Percentiles rank a stretch among this genome's conserved stretches.
phyloP scores from a whole-genome alignment of 2,888 invertebrate genomes.

The Podabrus alpinus region DNA sequence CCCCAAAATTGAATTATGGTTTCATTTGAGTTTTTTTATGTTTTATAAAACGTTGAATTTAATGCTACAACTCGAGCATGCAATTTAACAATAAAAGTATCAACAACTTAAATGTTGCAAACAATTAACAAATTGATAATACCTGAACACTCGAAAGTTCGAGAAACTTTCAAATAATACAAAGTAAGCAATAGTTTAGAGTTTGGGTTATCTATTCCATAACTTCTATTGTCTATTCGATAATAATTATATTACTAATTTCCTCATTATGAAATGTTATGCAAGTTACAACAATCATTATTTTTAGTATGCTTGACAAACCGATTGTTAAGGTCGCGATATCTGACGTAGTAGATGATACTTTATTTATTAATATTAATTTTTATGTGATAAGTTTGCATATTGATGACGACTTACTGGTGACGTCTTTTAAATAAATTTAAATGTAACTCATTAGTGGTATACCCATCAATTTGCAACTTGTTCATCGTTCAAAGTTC shows the following conservation, averaged over 20 bases:
- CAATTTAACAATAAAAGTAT: background rate
- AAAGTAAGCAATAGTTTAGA: background rate
- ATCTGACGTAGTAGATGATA: background rate
- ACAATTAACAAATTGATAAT: background rate
- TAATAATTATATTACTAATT: background rate
- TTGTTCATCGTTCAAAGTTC: background rate
- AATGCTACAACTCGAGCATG: no score
- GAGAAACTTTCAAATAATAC: background rate
- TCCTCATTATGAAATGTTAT: background rate
- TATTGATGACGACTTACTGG: background rate
- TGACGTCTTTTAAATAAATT: background rate
- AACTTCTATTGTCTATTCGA: background rate
- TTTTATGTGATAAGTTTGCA: background rate
- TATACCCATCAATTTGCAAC: background rate
- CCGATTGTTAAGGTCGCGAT: background rate
- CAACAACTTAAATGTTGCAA: background rate
- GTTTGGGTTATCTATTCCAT: background rate
- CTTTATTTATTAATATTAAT: background rate
- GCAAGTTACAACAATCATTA: background rate
- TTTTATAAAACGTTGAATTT: no score
- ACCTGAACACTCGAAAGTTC: background rate
- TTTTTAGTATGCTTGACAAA: background rate
- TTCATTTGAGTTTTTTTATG: no score
- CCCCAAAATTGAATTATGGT: no score
- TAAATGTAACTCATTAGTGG: background rate